phyloP scores from a whole-genome alignment of 2,797 vertebrate genomes.

The Linurgus olivaceus region DNA sequence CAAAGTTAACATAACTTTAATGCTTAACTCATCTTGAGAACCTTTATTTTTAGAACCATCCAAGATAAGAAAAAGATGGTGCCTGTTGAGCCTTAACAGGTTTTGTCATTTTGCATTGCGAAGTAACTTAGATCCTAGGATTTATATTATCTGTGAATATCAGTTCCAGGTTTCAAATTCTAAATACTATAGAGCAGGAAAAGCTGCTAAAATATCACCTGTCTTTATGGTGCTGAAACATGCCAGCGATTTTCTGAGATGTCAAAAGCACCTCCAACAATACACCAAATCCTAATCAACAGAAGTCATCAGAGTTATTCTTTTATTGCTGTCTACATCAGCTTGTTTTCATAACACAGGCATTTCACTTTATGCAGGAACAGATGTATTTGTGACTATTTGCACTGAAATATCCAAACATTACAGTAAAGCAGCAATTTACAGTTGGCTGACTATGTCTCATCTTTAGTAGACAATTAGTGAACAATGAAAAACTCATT shows the following conservation, averaged over 20 bases:
- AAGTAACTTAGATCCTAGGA: constrained; percentile 27
- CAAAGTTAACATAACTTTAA: constrained; percentile 5
- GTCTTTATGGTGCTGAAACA: not conserved
- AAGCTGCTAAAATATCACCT: constrained; percentile 4
- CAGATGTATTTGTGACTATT: constrained; percentile 79
- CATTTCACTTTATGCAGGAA: constrained; percentile 71
- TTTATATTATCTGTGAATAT: constrained; percentile 46
- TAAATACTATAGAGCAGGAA: not conserved
- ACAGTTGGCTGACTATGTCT: constrained; percentile 70
- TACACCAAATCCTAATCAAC: constrained; percentile 54
- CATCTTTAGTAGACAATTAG: constrained; percentile 74
- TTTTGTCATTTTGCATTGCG: constrained; percentile 38
- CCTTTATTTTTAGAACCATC: constrained; percentile 29
- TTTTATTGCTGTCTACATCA: constrained; percentile 66
- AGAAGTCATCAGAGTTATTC: constrained; percentile 59
- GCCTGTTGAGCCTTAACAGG: not conserved
- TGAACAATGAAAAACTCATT: constrained; percentile 75
- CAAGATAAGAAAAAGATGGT: constrained; percentile 22
- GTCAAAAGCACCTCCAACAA: constrained; percentile 30
- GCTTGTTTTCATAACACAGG: constrained; percentile 73
- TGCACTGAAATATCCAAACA: constrained; percentile 70
- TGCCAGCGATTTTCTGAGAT: not conserved
- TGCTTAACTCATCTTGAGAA: not conserved
- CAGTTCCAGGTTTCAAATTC: constrained; percentile 32
- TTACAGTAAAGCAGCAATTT: constrained; percentile 72